Conservation (phyloP, 2,888 invertebrate species). For the Trachelus stipa region DNA sequence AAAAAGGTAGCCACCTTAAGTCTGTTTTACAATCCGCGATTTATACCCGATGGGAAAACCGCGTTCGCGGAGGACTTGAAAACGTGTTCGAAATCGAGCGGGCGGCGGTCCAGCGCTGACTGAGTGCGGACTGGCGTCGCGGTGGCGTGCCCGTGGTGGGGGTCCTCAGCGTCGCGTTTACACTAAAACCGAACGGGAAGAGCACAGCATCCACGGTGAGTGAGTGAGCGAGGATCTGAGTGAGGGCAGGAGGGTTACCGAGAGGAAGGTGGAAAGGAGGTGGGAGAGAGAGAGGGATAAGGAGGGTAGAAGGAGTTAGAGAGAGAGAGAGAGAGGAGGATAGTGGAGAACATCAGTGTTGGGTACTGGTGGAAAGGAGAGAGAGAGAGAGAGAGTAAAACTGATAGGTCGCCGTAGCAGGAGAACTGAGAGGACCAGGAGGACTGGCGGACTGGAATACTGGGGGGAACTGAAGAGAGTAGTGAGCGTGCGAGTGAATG, state of each 20-base stretch:
- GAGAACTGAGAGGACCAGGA: no score
- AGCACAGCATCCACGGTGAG: constrained; percentile 15
- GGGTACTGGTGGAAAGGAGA: no score
- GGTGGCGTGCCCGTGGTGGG: constrained; percentile 58
- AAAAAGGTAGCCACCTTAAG: no score
- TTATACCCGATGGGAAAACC: background rate
- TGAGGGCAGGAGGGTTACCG: constrained; percentile 19
- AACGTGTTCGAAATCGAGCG: constrained; percentile 54
- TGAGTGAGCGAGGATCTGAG: constrained; percentile 10
- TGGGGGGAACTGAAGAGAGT: background rate
- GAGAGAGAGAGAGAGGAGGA: constrained; percentile 25
- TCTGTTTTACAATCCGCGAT: constrained; percentile 9
- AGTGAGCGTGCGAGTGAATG: constrained; percentile 11
- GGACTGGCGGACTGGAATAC: no score
- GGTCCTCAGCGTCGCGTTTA: constrained; percentile 34
- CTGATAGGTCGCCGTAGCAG: no score
- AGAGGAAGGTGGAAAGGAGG: constrained; percentile 6
- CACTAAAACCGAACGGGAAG: constrained; percentile 17
- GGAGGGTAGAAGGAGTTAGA: constrained; percentile 6
- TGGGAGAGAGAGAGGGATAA: constrained; percentile 8
- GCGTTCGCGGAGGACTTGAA: constrained; percentile 14
- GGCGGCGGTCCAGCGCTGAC: constrained; percentile 67
- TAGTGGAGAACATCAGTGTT: no score
- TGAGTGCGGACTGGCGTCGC: constrained; percentile 64
- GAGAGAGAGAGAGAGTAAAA: no score